Percentiles rank a stretch among this genome's conserved stretches.
These are phyloP conservation scores for Cirrhinus molitorella DNA, from an alignment of 2,797 vertebrate species.

Conservation along the genomic window DNA sequence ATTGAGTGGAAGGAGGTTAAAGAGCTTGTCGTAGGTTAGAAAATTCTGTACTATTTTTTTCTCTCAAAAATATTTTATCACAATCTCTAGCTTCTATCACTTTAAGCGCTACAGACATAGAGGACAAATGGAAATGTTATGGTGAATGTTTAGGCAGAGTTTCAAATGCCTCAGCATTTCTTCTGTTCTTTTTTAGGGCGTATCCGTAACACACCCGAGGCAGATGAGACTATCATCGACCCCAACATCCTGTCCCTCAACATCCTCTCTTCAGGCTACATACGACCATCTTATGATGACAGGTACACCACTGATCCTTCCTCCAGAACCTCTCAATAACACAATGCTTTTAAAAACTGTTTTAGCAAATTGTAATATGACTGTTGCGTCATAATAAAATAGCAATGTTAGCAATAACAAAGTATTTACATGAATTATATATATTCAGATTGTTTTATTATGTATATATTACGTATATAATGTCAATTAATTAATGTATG, in stretches of 20 bases:
- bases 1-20: constrained; percentile 97
- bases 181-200: constrained; percentile 79
- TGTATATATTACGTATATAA: neutral
- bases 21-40: constrained; percentile 96
- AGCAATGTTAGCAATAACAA: neutral
- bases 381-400: neutral
- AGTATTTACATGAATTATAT: neutral
- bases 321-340: neutral
- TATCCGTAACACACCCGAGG: constrained; percentile 95
- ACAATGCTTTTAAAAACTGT: neutral
- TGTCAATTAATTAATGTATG: neutral
- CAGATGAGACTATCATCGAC: constrained; percentile 95
- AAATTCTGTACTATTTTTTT: neutral
- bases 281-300: constrained; percentile 92
- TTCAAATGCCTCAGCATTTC: constrained; percentile 19
- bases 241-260: constrained; percentile 98
- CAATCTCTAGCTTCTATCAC: neutral
- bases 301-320: constrained; percentile 78
- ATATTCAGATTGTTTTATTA: neutral
- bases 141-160: neutral
- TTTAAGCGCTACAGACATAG: neutral
- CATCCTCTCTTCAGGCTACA: constrained; percentile 91
- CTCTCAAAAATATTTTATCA: neutral
- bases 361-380: neutral
- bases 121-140: neutral